A percentile compares a stretch with the other conserved stretches of the same genome.
Conservation (phyloP, 2,888 invertebrate species). For the Thelaira solivaga region DNA sequence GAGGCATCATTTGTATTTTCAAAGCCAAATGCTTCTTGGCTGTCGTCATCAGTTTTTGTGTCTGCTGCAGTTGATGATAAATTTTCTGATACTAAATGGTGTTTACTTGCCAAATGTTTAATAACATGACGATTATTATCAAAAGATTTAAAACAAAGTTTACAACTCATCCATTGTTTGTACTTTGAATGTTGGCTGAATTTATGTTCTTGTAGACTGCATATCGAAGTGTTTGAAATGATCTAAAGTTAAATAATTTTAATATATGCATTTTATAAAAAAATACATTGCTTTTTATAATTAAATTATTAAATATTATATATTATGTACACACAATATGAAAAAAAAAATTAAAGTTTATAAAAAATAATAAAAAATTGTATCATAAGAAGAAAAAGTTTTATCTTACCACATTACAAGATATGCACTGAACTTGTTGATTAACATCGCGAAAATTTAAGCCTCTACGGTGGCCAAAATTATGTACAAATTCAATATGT, state of each 20-base stretch:
- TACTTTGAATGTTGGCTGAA: slow-evolving; percentile 70
- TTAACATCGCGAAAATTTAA: slow-evolving; percentile 70
- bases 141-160: slow-evolving; percentile 70
- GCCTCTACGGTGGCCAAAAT: slow-evolving; percentile 69
- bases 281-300: no score
- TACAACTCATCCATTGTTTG: slow-evolving; percentile 72
- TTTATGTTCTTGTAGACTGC: slow-evolving; percentile 69
- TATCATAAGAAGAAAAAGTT: background rate
- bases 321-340: no score
- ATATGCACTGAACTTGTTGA: slow-evolving; percentile 67
- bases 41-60: slow-evolving; percentile 60
- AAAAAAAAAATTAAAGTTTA: background rate
- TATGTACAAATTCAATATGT: slow-evolving; percentile 72
- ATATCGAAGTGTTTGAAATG: slow-evolving; percentile 67
- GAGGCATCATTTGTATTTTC: slow-evolving; percentile 28
- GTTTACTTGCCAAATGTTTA: slow-evolving; percentile 68
- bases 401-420: slow-evolving; percentile 68
- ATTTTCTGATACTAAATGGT: slow-evolving; percentile 65
- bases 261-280: background rate
- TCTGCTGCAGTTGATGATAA: background rate
- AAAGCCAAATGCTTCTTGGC: slow-evolving; percentile 53
- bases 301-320: no score
- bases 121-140: slow-evolving; percentile 66
- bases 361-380: background rate
- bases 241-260: slow-evolving; percentile 62